Base-by-base conservation (phyloP, 2,888 invertebrate species). In the Pristionchus arcanus region DNA sequence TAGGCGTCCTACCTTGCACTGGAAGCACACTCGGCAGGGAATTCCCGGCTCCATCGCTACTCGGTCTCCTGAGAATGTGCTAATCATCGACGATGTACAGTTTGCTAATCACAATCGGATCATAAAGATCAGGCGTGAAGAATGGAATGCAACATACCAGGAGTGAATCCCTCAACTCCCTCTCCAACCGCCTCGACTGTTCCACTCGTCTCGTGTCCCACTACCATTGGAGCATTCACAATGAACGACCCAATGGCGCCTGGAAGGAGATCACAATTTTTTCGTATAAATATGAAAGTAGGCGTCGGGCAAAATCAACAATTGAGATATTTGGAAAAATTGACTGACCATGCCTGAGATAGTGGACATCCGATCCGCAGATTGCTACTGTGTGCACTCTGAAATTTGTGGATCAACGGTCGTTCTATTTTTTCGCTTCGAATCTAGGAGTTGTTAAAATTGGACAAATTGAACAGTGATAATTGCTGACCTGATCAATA, bases 361-460 rank as follows among this genome's bases (percentile, higher is more conserved):
- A 98, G 96, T 98, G 98, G 11, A 99, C 97, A 96, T 99, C 98
- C 34, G 96, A 96, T 0, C 98, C 98, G 95, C 98, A 99, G 94
- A 99, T 98, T n/a, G 98, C 98, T 83, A 98, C 98, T 92, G 97
- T 97, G 95, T 97, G 97, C 97, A 98, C 98, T 92, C 92, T 91
- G 49, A 34, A 87, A 90, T 16, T 7, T n/a, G n/a, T n/a, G n/a
- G n/a, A n/a, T n/a, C n/a, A n/a, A n/a, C n/a, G n/a, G n/a, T n/a
- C n/a, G n/a, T n/a, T n/a, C n/a, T n/a, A n/a, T n/a, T n/a, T n/a
- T n/a, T n/a, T n/a, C n/a, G n/a, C n/a, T n/a, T n/a, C n/a, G n/a
- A n/a, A n/a, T n/a, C n/a, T n/a, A n/a, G n/a, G n/a, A n/a, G n/a
- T n/a, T n/a, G n/a, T n/a, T n/a, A n/a, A 5, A 53, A 59, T 25